Evolutionary conservation across 2,888 invertebrate genomes (phyloP), one percentile per base, ranked within the genome.

Genomic region (Machimus atricapillus): DNA sequence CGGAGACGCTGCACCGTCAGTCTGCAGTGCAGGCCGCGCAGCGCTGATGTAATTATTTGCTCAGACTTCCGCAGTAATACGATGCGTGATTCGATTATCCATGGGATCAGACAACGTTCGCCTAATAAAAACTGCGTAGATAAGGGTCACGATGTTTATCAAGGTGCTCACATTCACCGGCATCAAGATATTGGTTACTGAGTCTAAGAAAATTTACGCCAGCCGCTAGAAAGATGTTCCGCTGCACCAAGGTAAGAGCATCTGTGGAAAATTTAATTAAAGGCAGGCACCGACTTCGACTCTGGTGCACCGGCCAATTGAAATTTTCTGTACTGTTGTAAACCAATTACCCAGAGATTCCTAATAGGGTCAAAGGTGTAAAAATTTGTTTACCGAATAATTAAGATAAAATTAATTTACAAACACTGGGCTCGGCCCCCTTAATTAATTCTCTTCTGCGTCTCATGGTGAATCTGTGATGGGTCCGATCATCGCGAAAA

Each of bases 61-160:
- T 37, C 34, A 40, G 66, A 83, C 83, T 83, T 83, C 83, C 83
- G 83, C 66, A 73, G 83, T 83, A 73, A 83, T 40, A 66, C 83
- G 83, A 73, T 83, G 83, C 83, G 83, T 83, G 83, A 83, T 83
- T 83, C 73, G 66, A 83, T 83, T 83, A 83, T 83, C 66, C 37
- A 43, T 40, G 66, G 73, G 31, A 73, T 73, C 66, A 40, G 43
- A 66, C 40, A 66, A 40, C 19, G 23, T 58, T 73, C 73, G 34
- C n/a, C 83, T 83, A 66, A 73, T 83, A 83, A 83, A 83, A 83
- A 34, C 73, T 83, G 66, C 83, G 66, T 83, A 83, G 83, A 83
- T 83, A 83, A 66, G 73, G 83, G 66, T 83, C 52, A 83, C 73
- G 83, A 83, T 83, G 37, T 66, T 83, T 83, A 83, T 83, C 83